Conservation (phyloP, 1,140 invertebrate species). For the Drosophila aff. region DNA sequence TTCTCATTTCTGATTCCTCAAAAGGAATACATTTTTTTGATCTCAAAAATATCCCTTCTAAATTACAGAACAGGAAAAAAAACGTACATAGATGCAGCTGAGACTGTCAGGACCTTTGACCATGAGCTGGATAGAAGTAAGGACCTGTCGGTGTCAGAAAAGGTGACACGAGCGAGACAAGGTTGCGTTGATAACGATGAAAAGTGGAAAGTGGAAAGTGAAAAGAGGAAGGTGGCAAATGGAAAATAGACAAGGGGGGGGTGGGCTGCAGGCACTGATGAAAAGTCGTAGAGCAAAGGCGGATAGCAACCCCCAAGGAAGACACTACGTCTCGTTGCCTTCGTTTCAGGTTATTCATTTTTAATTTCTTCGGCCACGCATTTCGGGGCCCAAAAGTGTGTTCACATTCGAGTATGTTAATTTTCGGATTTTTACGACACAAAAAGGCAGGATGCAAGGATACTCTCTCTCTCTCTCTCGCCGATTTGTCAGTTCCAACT, state of each 20-base stretch:
- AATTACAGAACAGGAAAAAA: background rate
- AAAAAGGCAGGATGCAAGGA: constrained; percentile 9
- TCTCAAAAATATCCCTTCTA: background rate
- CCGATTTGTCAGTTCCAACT: constrained; percentile 83
- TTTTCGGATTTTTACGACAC: constrained; percentile 59
- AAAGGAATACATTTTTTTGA: background rate
- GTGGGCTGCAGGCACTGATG: background rate
- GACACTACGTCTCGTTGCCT: constrained; percentile 17
- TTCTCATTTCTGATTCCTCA: background rate
- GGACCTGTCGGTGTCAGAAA: constrained; percentile 40
- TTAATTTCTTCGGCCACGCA: constrained; percentile 55
- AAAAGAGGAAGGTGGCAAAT: background rate
- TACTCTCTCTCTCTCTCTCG: constrained; percentile 9
- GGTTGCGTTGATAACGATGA: constrained; percentile 31
- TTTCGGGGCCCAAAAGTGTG: constrained; percentile 34
- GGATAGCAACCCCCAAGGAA: constrained; percentile 22
- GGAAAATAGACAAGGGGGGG: background rate
- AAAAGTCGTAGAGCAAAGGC: background rate
- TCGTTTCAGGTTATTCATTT: constrained; percentile 70
- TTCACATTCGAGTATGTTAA: constrained; percentile 78
- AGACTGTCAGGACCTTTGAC: constrained; percentile 49
- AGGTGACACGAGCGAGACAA: constrained; percentile 51
- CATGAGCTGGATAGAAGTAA: constrained; percentile 21
- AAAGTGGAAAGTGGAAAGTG: background rate
- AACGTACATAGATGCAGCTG: constrained; percentile 22